phyloP scores from a whole-genome alignment of 2,797 vertebrate genomes.

The Semaprochilodus insignis region DNA sequence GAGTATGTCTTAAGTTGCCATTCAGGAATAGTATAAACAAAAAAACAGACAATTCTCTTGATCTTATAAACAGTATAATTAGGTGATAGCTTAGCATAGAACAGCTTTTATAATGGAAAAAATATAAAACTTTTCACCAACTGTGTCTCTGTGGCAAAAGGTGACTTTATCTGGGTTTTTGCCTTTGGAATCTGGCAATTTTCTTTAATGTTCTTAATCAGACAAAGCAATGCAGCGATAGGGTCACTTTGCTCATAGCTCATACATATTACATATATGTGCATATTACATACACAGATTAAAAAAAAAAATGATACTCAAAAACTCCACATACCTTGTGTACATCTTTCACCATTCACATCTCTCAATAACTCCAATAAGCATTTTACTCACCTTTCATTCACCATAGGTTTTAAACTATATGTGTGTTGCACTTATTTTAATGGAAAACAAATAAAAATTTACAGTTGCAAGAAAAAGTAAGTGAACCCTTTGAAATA shows the following conservation, averaged over 20 bases:
- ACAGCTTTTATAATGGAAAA: neutral
- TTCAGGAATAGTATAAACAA: neutral
- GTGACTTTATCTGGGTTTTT: neutral
- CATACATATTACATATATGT: neutral
- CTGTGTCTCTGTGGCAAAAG: neutral
- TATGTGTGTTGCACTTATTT: neutral
- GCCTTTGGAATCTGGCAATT: neutral
- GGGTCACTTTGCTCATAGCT: constrained; percentile 24
- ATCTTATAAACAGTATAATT: neutral
- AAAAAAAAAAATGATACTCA: constrained; percentile 2
- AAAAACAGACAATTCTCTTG: too few relatives aligned
- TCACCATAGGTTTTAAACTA: neutral
- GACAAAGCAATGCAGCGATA: neutral
- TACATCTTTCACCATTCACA: neutral
- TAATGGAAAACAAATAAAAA: neutral
- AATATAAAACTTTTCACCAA: neutral
- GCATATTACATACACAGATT: neutral
- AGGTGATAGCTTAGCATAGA: neutral
- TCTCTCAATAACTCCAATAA: neutral
- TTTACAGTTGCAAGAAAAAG: too few relatives aligned
- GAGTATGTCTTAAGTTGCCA: constrained; percentile 7
- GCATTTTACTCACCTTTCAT: neutral
- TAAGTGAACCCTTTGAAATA: too few relatives aligned
- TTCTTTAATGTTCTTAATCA: neutral
- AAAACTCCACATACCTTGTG: constrained; percentile 16